Conservation (phyloP, 2,797 vertebrate species). For the Takifugu rubripes region DNA sequence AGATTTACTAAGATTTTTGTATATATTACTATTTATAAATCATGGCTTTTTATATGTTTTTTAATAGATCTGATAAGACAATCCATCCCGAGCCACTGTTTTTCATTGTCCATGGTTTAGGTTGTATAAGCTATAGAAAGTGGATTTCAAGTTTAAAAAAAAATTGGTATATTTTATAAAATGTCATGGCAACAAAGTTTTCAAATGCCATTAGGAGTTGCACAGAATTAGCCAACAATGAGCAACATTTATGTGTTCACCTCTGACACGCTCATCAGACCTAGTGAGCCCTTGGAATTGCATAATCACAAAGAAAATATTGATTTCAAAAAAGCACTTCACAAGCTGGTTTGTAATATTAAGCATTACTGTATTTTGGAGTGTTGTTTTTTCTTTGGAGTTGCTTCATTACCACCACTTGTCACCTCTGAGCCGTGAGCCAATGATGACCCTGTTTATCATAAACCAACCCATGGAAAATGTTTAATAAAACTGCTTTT, state of each 20-base stretch:
- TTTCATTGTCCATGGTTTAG: slow-evolving; percentile 27
- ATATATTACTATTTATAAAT: slow-evolving; percentile 80
- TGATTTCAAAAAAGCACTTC: slow-evolving; percentile 16
- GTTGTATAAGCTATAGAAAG: slow-evolving; percentile 47
- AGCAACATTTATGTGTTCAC: slow-evolving; percentile 22
- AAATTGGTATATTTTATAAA: slow-evolving; percentile 50
- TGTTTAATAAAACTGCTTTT: slow-evolving; percentile 46
- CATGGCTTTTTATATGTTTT: slow-evolving; percentile 71
- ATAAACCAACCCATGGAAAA: slow-evolving; percentile 20
- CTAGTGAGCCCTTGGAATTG: slow-evolving; percentile 15
- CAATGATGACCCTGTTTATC: slow-evolving; percentile 26
- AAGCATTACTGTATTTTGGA: slow-evolving; percentile 22
- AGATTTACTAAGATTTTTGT: slow-evolving; percentile 67
- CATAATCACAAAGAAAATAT: slow-evolving; percentile 14
- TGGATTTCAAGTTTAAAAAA: slow-evolving; percentile 34
- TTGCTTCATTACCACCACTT: not conserved
- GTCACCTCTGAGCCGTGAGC: slow-evolving; percentile 10
- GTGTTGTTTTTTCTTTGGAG: slow-evolving; percentile 2
- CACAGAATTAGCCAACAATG: slow-evolving; percentile 2
- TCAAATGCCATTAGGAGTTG: slow-evolving; percentile 20
- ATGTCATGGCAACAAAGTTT: slow-evolving; percentile 29
- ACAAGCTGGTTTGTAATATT: slow-evolving; percentile 8
- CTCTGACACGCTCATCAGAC: slow-evolving; percentile 12
- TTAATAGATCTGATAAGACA: slow-evolving; percentile 40
- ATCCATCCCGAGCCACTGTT: slow-evolving; percentile 37